Conservation (phyloP, 2,113 vertebrate species). For the Baryphthengus martii region DNA sequence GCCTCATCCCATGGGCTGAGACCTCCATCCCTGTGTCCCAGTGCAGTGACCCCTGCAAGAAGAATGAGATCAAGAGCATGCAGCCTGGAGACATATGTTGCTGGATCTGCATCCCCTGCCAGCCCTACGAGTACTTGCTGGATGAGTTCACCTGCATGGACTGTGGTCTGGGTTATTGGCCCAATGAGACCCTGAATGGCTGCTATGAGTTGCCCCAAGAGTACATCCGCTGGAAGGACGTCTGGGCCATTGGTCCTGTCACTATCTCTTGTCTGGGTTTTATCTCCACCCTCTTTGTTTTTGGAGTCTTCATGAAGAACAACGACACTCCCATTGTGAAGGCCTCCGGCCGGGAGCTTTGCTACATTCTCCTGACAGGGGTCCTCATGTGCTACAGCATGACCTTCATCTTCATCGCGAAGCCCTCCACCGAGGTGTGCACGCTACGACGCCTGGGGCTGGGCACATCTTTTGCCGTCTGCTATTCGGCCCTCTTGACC, state of each 20-base stretch:
- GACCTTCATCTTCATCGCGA: constrained; percentile 94
- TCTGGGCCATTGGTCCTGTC: constrained; percentile 93
- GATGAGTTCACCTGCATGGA: constrained; percentile 95
- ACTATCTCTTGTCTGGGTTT: constrained; percentile 93
- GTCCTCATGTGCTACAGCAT: constrained; percentile 98
- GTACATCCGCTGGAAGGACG: constrained; percentile 94
- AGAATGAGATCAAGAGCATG: constrained; percentile 96
- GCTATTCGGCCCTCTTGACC: constrained; percentile 95
- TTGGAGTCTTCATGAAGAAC: constrained; percentile 88
- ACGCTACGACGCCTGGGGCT: constrained; percentile 89
- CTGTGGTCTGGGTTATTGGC: constrained; percentile 93
- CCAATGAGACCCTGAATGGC: constrained; percentile 86
- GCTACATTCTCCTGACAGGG: constrained; percentile 92
- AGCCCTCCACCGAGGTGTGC: constrained; percentile 90
- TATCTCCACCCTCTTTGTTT: constrained; percentile 88
- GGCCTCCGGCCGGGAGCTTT: constrained; percentile 94
- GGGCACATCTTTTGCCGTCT: constrained; percentile 93
- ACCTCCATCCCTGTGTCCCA: constrained; percentile 85
- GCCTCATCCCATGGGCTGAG: constrained; percentile 83
- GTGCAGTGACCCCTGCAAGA: constrained; percentile 95
- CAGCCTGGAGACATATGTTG: constrained; percentile 98
- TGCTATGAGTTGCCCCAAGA: constrained; percentile 95
- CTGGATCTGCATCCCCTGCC: constrained; percentile 97
- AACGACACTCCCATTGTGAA: constrained; percentile 95
- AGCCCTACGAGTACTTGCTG: constrained; percentile 89